These are phyloP conservation scores for Pseudomyrmex dendroicus DNA, from an alignment of 1,140 invertebrate species.

Conservation along the genomic window DNA sequence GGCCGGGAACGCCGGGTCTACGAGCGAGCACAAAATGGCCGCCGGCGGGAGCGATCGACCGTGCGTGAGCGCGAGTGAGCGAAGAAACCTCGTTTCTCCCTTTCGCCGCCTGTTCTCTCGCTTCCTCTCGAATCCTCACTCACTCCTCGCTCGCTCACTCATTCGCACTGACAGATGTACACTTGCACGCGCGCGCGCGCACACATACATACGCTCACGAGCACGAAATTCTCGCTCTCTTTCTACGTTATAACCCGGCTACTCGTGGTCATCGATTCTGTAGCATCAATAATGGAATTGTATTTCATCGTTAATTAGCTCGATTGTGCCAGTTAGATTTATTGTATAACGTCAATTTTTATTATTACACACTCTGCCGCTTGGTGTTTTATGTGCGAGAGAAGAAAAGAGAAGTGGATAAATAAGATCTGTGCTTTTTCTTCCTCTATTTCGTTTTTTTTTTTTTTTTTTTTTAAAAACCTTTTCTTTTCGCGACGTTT, in stretches of 20 bases:
- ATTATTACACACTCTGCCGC: background rate
- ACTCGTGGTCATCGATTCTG: slow-evolving; percentile 19
- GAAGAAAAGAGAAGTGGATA: background rate
- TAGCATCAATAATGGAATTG: slow-evolving; percentile 20
- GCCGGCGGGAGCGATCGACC: slow-evolving; percentile 80
- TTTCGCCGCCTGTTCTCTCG: slow-evolving; percentile 39
- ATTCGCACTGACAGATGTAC: slow-evolving; percentile 23
- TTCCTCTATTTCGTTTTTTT: background rate
- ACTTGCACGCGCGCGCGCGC: background rate
- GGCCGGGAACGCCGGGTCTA: slow-evolving; percentile 73
- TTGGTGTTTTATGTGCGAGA: background rate
- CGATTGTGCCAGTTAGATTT: slow-evolving; percentile 21
- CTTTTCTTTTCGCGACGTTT: background rate
- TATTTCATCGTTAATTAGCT: slow-evolving; percentile 53
- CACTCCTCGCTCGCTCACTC: slow-evolving; percentile 17
- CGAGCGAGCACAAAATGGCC: slow-evolving; percentile 82
- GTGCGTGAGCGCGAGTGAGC: slow-evolving; percentile 73
- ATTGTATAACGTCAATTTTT: slow-evolving; percentile 11
- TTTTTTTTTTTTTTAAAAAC: background rate
- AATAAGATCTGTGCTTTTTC: too few species aligned
- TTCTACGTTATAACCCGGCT: background rate
- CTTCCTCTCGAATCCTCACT: slow-evolving; percentile 36
- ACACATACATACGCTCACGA: background rate
- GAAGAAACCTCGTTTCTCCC: slow-evolving; percentile 63
- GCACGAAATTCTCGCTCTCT: slow-evolving; percentile 31